phyloP scores from a whole-genome alignment of 1,140 invertebrate species.

The Drosophila gunungcola region DNA sequence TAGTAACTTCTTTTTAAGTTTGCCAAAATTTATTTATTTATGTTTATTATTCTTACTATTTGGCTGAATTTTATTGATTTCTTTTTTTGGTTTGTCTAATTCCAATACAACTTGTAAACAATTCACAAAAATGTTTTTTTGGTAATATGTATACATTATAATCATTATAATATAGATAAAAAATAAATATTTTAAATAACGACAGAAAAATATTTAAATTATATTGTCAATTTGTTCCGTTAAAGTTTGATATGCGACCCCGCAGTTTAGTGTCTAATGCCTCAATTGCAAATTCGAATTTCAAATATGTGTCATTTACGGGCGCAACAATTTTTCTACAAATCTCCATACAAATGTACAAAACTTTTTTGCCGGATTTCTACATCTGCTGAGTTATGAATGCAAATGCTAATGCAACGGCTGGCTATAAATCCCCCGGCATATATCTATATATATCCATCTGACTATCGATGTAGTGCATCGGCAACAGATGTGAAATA shows the following conservation, averaged over 20 bases:
- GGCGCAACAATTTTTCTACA: conserved; percentile 62
- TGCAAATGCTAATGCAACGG: conserved; percentile 73
- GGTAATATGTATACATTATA: too few relatives aligned
- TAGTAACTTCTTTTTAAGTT: too few relatives aligned
- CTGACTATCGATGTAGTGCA: conserved; percentile 78
- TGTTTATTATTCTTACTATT: too few relatives aligned
- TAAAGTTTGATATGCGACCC: not conserved
- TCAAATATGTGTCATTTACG: conserved; percentile 77
- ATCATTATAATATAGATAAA: too few relatives aligned
- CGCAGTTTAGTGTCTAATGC: conserved; percentile 48
- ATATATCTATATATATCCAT: conserved; percentile 43
- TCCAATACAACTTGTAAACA: too few relatives aligned
- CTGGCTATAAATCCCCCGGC: conserved; percentile 24
- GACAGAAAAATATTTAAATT: too few relatives aligned
- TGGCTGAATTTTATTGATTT: too few relatives aligned
- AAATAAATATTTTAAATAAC: too few relatives aligned
- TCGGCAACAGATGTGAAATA: conserved; percentile 50
- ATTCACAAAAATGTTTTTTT: too few relatives aligned
- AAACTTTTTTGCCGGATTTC: conserved; percentile 33
- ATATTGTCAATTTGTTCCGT: too few relatives aligned
- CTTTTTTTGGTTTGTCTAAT: too few relatives aligned
- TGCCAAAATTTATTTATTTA: too few relatives aligned
- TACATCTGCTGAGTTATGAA: conserved; percentile 76
- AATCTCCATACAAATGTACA: conserved; percentile 27
- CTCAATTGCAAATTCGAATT: conserved; percentile 61